Evolutionary conservation across 1,140 invertebrate species (phyloP).

Genomic region (Rhopalosiphum maidis): DNA sequence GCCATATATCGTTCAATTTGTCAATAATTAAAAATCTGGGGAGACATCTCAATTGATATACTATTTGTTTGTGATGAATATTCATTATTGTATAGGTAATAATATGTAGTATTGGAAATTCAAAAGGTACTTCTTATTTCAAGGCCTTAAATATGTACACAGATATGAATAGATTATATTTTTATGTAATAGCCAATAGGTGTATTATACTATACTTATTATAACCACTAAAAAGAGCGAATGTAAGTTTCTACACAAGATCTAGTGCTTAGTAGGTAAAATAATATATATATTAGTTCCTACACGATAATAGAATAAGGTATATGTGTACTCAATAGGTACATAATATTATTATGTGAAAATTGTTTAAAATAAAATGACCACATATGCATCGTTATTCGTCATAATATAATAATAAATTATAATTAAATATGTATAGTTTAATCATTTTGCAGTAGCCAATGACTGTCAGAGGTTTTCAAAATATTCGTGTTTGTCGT

Average conservation of each 20-base stretch:
- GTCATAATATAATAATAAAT: neutral
- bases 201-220: neutral
- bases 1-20: neutral
- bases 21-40: too few species aligned
- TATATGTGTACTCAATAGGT: too few species aligned
- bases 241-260: too few species aligned
- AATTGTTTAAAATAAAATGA: neutral
- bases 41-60: too few species aligned
- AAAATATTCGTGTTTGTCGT: slow-evolving; percentile 42
- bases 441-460: neutral
- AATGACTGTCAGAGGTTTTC: neutral
- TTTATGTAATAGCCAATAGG: neutral
- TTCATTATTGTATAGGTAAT: too few species aligned
- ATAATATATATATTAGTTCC: too few species aligned
- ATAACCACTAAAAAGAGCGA: neutral
- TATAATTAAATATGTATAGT: neutral
- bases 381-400: too few species aligned
- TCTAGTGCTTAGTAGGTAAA: too few species aligned
- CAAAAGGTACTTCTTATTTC: neutral
- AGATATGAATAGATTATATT: neutral
- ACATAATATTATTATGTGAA: neutral
- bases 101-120: too few species aligned
- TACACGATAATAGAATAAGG: too few species aligned
- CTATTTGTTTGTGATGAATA: too few species aligned
- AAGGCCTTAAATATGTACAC: neutral